These are phyloP conservation scores for Macrotus californicus DNA, from an alignment of 2,113 vertebrate genomes.

Conservation along the genomic window DNA sequence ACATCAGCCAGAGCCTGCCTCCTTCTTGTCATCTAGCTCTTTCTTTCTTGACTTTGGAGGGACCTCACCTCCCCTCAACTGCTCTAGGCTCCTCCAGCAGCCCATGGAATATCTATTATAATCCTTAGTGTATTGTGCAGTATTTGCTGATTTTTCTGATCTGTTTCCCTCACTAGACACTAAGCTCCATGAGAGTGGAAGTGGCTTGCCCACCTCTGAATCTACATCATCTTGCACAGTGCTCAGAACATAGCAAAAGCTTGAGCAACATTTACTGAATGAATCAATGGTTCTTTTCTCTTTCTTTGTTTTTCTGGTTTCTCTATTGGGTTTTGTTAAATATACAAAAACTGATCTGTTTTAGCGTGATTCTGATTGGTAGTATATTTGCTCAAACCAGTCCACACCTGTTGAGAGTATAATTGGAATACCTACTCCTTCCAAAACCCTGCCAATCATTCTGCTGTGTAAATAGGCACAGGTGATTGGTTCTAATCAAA, in stretches of 20 bases:
- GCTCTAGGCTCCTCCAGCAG: background rate
- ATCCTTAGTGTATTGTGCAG: background rate
- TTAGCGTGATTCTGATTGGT: conserved; percentile 1
- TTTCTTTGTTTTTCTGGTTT: background rate
- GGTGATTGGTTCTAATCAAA: conserved; percentile 70
- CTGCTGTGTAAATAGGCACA: conserved; percentile 56
- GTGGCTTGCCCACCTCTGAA: background rate
- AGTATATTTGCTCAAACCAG: conserved; percentile 13
- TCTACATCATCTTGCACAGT: background rate
- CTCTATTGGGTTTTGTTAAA: conserved; percentile 1
- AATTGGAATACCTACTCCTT: conserved; percentile 52
- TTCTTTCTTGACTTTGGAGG: background rate
- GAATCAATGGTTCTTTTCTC: background rate
- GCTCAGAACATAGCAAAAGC: background rate
- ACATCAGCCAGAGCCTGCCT: background rate
- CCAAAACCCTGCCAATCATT: conserved; percentile 65
- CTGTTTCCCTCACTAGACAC: background rate
- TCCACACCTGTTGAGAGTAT: background rate
- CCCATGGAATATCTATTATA: background rate
- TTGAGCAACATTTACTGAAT: background rate
- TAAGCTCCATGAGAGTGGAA: background rate
- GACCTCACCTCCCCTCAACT: background rate
- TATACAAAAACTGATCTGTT: background rate
- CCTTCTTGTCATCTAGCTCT: background rate
- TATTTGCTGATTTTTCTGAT: background rate